phyloP scores from a whole-genome alignment of 2,113 vertebrate species.

The Psophia crepitans region DNA sequence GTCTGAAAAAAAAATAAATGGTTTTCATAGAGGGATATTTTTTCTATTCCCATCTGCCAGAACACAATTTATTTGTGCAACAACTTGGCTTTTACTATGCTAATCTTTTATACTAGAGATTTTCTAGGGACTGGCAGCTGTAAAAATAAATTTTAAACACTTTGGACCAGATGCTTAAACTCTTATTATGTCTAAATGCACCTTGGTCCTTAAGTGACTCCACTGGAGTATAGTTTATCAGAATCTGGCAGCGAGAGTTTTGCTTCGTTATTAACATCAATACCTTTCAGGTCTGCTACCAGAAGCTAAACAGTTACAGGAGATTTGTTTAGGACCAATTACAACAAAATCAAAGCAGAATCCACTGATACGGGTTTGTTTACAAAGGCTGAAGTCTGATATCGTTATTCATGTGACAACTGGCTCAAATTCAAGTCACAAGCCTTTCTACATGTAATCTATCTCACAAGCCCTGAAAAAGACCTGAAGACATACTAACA shows the following conservation, averaged over 20 bases:
- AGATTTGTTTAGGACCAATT: neutral
- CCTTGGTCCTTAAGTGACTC: neutral
- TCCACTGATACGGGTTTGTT: neutral
- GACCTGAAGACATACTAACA: neutral
- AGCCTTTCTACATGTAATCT: neutral
- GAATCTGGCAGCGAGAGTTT: neutral
- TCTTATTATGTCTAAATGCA: neutral
- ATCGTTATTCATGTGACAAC: neutral
- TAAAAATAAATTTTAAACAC: neutral
- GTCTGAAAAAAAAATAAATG: neutral
- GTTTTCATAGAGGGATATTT: neutral
- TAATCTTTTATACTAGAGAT: neutral
- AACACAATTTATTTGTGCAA: neutral
- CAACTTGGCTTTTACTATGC: neutral
- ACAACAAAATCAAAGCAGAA: conserved; percentile 19
- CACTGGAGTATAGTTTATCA: neutral
- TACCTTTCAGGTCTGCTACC: neutral
- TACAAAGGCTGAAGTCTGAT: conserved; percentile 20
- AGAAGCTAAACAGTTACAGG: conserved; percentile 13
- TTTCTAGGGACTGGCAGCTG: neutral
- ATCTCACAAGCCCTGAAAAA: neutral
- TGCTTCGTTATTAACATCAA: neutral
- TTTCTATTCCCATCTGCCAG: neutral
- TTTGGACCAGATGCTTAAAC: neutral
- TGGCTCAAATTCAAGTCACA: neutral